Base-by-base conservation (phyloP, 2,113 vertebrate genomes). In the Pyrgilauda ruficollis region DNA sequence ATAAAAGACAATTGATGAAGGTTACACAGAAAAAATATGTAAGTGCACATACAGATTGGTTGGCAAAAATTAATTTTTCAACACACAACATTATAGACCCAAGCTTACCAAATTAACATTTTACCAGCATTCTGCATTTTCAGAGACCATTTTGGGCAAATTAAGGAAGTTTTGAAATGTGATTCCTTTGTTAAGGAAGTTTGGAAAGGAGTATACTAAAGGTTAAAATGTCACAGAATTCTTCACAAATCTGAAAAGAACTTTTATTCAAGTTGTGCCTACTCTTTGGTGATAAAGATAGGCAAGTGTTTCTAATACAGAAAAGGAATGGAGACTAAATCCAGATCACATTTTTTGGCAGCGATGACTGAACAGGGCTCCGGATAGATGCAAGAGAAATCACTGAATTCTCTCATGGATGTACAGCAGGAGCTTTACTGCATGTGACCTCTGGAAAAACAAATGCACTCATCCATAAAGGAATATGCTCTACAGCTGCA, bases 401-500 rank as follows among this genome's bases (percentile, higher is more conserved):
- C 7, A 4, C 14, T 11, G 33, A 69, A 47, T 53, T 66, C 12
- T 39, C 21, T 44, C 53, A 47, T 8, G 0, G 0, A 39, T 15
- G 13, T 27, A 55, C 20, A 70, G 43, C 0, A 8, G 17, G 70
- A 43, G 27, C 27, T 67, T 43, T 75, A 67, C 13, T 55, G 39
- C 13, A 16, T 0, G 1, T 19, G n/a, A 68, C 13, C 39, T 72
- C 35, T n/a, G 39, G 37, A 76, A 76, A 76, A 83, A 49, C 11
- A 80, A 68, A 75, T 6, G 11, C 17, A 24, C 35, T 84, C 20
- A 37, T 35, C 69, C 20, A 35, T 33, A n/a, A 1, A 28, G 33
- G 17, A 93, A 55, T 6, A 41, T 4, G 9, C 31, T 24, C 23
- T 2, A 28, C 12, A 63, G n/a, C 11, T 76, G 47, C 52, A 75